Evolutionary conservation across 1,140 invertebrate genomes (phyloP).

Genomic region (Zaprionus taronus): DNA sequence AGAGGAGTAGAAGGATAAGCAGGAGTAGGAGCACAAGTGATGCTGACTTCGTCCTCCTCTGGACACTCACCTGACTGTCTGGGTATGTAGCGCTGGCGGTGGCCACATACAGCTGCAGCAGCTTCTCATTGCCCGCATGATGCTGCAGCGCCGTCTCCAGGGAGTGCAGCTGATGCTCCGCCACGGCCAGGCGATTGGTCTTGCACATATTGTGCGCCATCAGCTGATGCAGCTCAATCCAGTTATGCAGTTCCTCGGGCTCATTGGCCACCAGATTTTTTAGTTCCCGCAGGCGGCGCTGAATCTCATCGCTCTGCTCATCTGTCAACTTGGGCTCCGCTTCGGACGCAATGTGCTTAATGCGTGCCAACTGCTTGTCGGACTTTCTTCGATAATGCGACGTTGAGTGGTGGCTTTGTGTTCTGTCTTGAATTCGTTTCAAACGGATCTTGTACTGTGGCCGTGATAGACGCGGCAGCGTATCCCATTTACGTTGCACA

Average conservation of each 20-base stretch:
- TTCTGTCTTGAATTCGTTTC: neutral
- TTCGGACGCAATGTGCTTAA: neutral
- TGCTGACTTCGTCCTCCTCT: too few relatives aligned
- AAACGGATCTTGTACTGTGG: constrained; percentile 73
- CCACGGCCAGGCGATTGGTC: constrained; percentile 53
- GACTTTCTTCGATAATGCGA: neutral
- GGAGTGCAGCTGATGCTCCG: constrained; percentile 55
- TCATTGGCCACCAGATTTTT: constrained; percentile 21
- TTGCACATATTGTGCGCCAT: constrained; percentile 43
- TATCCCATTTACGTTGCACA: constrained; percentile 72
- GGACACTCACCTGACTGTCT: constrained; percentile 55
- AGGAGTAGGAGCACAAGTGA: constrained; percentile 46
- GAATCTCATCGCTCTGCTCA: neutral
- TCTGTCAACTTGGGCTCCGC: neutral
- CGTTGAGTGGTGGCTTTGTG: neutral
- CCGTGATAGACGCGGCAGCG: constrained; percentile 59
- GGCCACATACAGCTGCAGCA: constrained; percentile 85
- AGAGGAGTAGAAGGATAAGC: too few relatives aligned
- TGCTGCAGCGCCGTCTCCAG: constrained; percentile 49
- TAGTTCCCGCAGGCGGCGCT: constrained; percentile 20
- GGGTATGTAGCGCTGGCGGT: constrained; percentile 55
- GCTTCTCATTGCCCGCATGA: constrained; percentile 86
- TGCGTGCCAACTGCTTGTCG: neutral
- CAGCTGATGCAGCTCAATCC: constrained; percentile 55
- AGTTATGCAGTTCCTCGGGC: constrained; percentile 33